Evolutionary conservation across 2,888 invertebrate genomes (phyloP).

Genomic region (Strigamia transsilvanica): DNA sequence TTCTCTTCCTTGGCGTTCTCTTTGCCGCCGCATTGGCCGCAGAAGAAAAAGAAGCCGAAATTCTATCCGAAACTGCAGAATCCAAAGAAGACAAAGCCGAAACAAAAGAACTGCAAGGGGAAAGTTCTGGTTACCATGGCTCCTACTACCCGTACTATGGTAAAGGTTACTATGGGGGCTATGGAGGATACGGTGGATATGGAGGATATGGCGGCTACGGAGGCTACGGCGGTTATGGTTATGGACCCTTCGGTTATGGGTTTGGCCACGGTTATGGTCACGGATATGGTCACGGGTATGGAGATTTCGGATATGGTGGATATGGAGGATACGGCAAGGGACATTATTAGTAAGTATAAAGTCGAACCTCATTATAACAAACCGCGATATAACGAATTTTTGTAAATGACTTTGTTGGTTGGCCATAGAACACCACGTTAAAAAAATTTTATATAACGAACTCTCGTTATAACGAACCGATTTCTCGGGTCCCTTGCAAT

Average conservation of each 20-base stretch:
- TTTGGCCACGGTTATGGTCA: slow-evolving; percentile 1
- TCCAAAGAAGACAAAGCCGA: neutral
- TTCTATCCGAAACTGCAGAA: neutral
- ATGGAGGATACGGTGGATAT: slow-evolving; percentile 5
- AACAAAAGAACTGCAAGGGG: neutral
- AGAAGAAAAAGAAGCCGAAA: neutral
- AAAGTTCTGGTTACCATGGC: neutral
- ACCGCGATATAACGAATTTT: too few species aligned
- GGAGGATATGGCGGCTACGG: slow-evolving; percentile 34
- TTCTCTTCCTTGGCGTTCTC: neutral
- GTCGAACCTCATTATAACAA: too few species aligned
- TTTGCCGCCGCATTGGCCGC: neutral
- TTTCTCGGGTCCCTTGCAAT: too few species aligned
- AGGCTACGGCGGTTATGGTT: slow-evolving; percentile 35
- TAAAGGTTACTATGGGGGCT: slow-evolving; percentile 3
- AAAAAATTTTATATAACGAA: too few species aligned
- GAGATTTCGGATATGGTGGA: neutral
- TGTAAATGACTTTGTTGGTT: too few species aligned
- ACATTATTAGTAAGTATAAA: slow-evolving; percentile 12
- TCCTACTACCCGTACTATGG: neutral
- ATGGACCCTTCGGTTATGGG: slow-evolving; percentile 13
- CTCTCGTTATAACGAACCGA: too few species aligned
- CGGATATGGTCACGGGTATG: slow-evolving; percentile 1
- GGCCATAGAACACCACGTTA: too few species aligned
- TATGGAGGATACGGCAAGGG: neutral